Conservation (phyloP, 2,888 invertebrate genomes). For the Anaspis maculata region DNA sequence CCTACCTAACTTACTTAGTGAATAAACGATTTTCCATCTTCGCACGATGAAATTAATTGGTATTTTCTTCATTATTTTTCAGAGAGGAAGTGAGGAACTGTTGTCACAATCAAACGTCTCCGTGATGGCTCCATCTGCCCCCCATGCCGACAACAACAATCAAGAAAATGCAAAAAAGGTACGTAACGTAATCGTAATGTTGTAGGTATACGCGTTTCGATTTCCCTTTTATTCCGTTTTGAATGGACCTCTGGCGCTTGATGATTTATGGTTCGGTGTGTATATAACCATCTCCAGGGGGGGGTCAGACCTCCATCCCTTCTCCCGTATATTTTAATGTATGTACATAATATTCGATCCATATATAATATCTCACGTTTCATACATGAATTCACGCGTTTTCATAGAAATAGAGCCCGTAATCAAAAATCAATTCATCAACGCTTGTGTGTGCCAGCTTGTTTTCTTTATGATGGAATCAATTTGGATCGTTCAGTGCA, state of each 20-base stretch:
- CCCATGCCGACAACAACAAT: slow-evolving; percentile 88
- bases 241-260: neutral
- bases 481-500: slow-evolving; percentile 1
- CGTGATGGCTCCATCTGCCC: slow-evolving; percentile 87
- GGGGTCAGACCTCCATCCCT: too few relatives aligned
- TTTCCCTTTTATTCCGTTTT: too few relatives aligned
- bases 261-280: slow-evolving; percentile 9
- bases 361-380: slow-evolving; percentile 7
- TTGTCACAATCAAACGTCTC: slow-evolving; percentile 91
- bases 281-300: too few relatives aligned
- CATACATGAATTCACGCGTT: slow-evolving; percentile 12
- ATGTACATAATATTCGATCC: neutral
- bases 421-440: slow-evolving; percentile 16
- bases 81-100: slow-evolving; percentile 98
- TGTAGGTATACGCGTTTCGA: too few relatives aligned
- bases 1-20: too few relatives aligned
- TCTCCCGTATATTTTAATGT: slow-evolving; percentile 1
- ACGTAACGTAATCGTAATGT: slow-evolving; percentile 37
- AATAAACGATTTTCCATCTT: too few relatives aligned
- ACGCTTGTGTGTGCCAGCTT: slow-evolving; percentile 2
- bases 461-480: too few relatives aligned
- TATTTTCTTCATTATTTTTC: slow-evolving; percentile 48
- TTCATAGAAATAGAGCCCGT: slow-evolving; percentile 5
- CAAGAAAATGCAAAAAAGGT: slow-evolving; percentile 91
- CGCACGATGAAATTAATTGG: too few relatives aligned